Conservation (phyloP, 2,888 invertebrate genomes). For the Harpalus rubripes region DNA sequence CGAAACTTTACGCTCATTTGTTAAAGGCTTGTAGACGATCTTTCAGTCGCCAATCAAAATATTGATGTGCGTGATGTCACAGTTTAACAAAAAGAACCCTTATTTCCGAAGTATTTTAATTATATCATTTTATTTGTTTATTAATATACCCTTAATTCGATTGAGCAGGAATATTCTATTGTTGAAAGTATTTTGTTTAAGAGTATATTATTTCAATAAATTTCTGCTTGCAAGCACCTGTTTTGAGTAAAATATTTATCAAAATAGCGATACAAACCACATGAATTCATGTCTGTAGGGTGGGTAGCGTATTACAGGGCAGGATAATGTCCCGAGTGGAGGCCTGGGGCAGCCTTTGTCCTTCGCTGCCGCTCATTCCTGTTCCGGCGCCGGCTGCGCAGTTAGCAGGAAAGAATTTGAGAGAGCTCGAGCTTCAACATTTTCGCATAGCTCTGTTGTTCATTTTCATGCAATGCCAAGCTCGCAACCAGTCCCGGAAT, state of each 20-base stretch:
- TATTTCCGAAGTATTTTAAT: too few species aligned
- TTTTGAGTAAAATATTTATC: conserved; percentile 1
- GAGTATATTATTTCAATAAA: too few species aligned
- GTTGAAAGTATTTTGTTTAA: too few species aligned
- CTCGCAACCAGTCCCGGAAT: conserved; percentile 27
- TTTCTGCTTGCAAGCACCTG: neutral
- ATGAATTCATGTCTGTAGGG: neutral
- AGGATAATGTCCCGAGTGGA: conserved; percentile 19
- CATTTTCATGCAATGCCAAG: conserved; percentile 46
- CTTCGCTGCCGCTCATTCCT: conserved; percentile 15
- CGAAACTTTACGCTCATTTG: too few species aligned
- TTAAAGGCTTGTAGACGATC: too few species aligned
- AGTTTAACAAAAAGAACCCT: too few species aligned
- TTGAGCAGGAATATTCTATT: too few species aligned
- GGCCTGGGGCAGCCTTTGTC: conserved; percentile 22
- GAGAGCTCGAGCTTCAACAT: conserved; percentile 25
- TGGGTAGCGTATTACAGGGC: conserved; percentile 4
- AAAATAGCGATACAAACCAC: neutral
- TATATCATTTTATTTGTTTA: too few species aligned
- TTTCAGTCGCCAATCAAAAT: too few species aligned
- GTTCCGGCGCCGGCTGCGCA: conserved; percentile 33
- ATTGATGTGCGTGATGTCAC: too few species aligned
- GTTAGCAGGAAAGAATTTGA: conserved; percentile 46
- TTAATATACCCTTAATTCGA: too few species aligned
- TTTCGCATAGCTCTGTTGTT: conserved; percentile 45